Base-by-base conservation (phyloP, 2,797 vertebrate species). In the Psittacula echo region DNA sequence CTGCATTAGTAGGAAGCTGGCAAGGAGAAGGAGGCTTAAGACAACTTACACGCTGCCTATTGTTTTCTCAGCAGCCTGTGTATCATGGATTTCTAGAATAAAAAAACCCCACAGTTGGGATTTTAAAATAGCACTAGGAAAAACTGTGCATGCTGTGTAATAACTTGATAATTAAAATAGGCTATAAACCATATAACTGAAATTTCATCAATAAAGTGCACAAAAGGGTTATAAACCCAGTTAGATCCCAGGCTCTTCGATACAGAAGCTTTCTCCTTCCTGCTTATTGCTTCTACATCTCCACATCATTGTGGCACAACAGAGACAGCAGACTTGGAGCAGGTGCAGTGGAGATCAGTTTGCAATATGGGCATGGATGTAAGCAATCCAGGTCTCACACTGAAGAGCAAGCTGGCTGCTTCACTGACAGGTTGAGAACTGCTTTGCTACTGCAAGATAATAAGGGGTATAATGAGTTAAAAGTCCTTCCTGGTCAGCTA, bases 341-440 rank as follows among this genome's bases (percentile, higher is more conserved):
- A 50, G 56, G 21, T 76, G 24, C 75, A 54, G 42, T 44, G 39
- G 44, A 73, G 29, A 27, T 66, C 67, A 65, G 34, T 19, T 9
- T 7, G 13, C 50, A 74, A 66, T 7, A 22, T 0, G 0, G 24
- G 8, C n/a, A 74, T 11, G 39, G 72, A n/a, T 22, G 3, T n/a
- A 51, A 87, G 71, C 78, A 85, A 76, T n/a, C 41, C 65, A n/a
- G 23, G 70, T 37, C 41, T 87, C 56, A 54, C 21, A 15, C 61
- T 51, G 20, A 29, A 80, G 34, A 76, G 11, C 41, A 76, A 83
- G 60, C 18, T 80, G 34, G 10, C 77, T 76, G 42, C 60, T 89
- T 91, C 30, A 54, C 9, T 73, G 44, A 54, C 42, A 76, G 34
- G 23, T 53, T 51, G 72, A 84, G 37, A 86, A 88, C 32, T 41